Base-by-base conservation (phyloP, 2,888 invertebrate species). In the Lasioglossum oenotherae region DNA sequence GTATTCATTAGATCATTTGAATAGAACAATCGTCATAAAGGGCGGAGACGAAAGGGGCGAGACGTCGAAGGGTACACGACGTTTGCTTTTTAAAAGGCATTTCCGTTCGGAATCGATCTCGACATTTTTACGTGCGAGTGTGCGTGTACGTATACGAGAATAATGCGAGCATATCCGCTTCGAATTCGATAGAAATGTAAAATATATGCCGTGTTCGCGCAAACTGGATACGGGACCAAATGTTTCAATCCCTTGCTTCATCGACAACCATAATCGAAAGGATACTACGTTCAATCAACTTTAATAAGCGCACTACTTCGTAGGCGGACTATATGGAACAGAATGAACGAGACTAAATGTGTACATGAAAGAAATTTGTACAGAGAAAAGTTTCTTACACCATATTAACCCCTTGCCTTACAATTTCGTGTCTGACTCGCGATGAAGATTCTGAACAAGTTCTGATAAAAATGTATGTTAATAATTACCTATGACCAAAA, bases 181-280 rank as follows among this genome's bases (percentile, higher is more conserved):
- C 75, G 82, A 78, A 89, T 85, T 89, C 87, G 89, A 89, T 89
- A 89, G 89, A 87, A 87, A 89, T 85, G 89, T 82, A 89, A 89
- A 81, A 83, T 79, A 85, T 81, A 82, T 78, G 78, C 78, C 57
- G 74, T 72, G 64, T 8, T 53, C 75, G 72, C 67, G 84, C 76
- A 76, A 85, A 88, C 80, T 89, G 81, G 81, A 81, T 86, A 76
- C 75, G 78, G 78, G 80, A 64, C 64, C 83, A 81, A 88, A 86
- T 67, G 80, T 86, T 84, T 89, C 78, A 88, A 88, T 88, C 89
- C 53, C 83, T 87, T 80, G 74, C 49, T 16, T 19, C 5, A 19
- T 49, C 49, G 49, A 49, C 49, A 1, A 49, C 19, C 49, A 19
- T 19, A 49, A 49, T 49, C 44, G 44, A 44, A 44, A 44, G 44